Percentiles rank a stretch among this genome's conserved stretches.
Evolutionary conservation across 1,140 invertebrate genomes (phyloP).

Genomic region (Achatina immaculata): DNA sequence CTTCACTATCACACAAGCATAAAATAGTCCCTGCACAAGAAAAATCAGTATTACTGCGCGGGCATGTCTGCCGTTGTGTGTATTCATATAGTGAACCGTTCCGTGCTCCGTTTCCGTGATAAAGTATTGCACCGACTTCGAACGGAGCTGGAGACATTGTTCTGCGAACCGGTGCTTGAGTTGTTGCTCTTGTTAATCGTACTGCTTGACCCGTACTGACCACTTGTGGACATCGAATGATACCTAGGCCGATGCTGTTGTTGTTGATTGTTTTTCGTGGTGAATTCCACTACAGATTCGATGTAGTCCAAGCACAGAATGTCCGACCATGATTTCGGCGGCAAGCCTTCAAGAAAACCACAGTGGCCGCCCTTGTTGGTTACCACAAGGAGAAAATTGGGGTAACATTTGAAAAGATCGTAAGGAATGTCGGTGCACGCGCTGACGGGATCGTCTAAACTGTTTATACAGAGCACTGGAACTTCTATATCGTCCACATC

Average conservation of each 20-base stretch:
- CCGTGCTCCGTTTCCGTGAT: not conserved
- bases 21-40: no score
- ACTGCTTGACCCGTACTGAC: not conserved
- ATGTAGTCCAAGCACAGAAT: slow-evolving; percentile 53
- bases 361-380: slow-evolving; percentile 61
- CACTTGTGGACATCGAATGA: not conserved
- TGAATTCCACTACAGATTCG: slow-evolving; percentile 54
- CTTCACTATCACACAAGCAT: no score
- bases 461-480: slow-evolving; percentile 65
- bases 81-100: slow-evolving; percentile 31
- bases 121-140: not conserved
- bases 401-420: slow-evolving; percentile 58
- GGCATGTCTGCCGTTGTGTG: no score
- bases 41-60: no score
- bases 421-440: slow-evolving; percentile 48
- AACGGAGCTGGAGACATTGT: not conserved
- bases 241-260: slow-evolving; percentile 10
- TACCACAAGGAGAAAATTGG: slow-evolving; percentile 55
- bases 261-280: slow-evolving; percentile 23
- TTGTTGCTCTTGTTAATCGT: not conserved
- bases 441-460: slow-evolving; percentile 61
- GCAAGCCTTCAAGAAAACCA: slow-evolving; percentile 55
- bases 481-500: slow-evolving; percentile 67
- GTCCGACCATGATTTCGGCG: slow-evolving; percentile 51
- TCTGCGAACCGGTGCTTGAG: not conserved